These are phyloP conservation scores for Silvanus unidentatus DNA, from an alignment of 2,888 invertebrate species.

Conservation along the genomic window DNA sequence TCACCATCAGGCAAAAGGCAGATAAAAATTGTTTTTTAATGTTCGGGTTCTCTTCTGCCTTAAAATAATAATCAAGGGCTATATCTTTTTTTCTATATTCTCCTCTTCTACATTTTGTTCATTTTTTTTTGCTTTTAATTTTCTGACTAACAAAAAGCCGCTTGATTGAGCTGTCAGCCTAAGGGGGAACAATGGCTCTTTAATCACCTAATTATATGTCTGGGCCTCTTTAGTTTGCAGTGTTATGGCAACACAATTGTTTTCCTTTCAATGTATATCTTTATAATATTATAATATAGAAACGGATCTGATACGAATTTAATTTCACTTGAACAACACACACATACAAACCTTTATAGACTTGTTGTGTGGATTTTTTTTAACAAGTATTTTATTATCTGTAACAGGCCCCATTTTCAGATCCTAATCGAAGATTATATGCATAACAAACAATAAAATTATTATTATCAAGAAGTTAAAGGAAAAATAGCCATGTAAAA, in stretches of 20 bases:
- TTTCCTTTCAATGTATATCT: conserved; percentile 4
- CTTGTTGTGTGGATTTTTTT: too few species aligned
- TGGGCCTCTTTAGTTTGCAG: conserved; percentile 39
- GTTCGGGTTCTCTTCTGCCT: conserved; percentile 39
- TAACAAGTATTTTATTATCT: too few species aligned
- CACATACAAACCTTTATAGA: too few species aligned
- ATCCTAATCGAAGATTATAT: too few species aligned
- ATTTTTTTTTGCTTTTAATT: conserved; percentile 21
- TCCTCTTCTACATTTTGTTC: too few species aligned
- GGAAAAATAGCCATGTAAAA: too few species aligned
- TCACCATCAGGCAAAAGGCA: too few species aligned
- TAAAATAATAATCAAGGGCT: conserved; percentile 41
- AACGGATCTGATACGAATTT: conserved; percentile 22
- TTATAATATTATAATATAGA: conserved; percentile 7
- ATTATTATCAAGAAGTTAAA: too few species aligned
- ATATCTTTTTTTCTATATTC: too few species aligned
- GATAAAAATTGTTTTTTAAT: conserved; percentile 46
- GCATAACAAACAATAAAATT: too few species aligned
- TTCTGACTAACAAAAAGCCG: conserved; percentile 38
- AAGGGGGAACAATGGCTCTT: conserved; percentile 43
- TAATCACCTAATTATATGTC: conserved; percentile 47
- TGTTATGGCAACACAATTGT: conserved; percentile 37
- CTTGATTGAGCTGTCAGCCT: conserved; percentile 47
- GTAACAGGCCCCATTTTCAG: too few species aligned
- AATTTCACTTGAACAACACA: conserved; percentile 17